Conservation (phyloP, 2,888 invertebrate genomes). For the Cyrtodaria siliqua region DNA sequence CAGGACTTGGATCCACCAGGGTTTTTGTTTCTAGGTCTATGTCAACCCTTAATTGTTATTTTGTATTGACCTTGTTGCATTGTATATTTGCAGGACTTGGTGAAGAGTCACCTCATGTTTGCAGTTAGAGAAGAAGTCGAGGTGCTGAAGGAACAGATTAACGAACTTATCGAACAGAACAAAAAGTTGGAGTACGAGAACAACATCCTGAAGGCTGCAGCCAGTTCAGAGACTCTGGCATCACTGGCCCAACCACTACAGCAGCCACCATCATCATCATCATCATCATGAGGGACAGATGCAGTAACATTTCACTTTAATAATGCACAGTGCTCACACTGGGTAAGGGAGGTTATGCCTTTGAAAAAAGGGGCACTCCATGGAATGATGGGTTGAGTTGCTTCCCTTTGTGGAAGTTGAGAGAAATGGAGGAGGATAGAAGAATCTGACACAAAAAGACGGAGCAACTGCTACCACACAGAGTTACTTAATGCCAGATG, state of each 20-base stretch:
- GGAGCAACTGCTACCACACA: no score
- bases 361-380: no score
- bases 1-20: no score
- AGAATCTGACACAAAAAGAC: no score
- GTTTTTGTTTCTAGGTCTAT: no score
- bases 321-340: constrained; percentile 32
- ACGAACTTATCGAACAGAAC: constrained; percentile 95
- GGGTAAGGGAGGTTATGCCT: not conserved
- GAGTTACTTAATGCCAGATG: no score
- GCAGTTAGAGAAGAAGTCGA: constrained; percentile 98
- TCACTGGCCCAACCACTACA: constrained; percentile 87
- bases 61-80: no score
- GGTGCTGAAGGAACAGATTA: constrained; percentile 96
- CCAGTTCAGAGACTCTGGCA: constrained; percentile 95
- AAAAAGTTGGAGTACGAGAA: constrained; percentile 96
- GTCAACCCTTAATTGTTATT: no score
- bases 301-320: constrained; percentile 20
- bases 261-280: constrained; percentile 71
- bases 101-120: constrained; percentile 98
- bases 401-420: no score
- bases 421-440: no score
- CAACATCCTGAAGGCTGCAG: constrained; percentile 94
- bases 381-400: no score
- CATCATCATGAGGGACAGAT: constrained; percentile 45
- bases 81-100: constrained; percentile 89